Percentiles rank a stretch among this genome's conserved stretches.
Evolutionary conservation across 2,888 invertebrate genomes (phyloP).

Genomic region (Priocnemis perturbator): DNA sequence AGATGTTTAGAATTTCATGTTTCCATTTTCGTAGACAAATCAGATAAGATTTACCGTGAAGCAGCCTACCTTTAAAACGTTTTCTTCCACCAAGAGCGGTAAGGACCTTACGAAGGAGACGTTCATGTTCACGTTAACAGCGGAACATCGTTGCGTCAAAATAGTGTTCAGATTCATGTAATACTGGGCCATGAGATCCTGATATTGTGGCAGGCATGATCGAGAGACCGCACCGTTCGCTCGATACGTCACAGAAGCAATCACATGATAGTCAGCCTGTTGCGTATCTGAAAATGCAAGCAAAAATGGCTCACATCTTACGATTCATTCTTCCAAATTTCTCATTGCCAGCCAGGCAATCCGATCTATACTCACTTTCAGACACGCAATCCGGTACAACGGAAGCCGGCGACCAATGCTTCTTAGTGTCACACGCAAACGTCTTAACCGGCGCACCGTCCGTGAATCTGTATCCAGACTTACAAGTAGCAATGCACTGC

Average conservation of each 20-base stretch:
- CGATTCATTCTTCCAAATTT: conserved; percentile 83
- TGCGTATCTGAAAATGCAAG: conserved; percentile 83
- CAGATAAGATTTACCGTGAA: too few species aligned
- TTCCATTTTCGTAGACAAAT: background rate
- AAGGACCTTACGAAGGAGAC: conserved; percentile 91
- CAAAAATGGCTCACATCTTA: background rate
- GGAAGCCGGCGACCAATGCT: conserved; percentile 90
- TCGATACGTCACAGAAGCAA: conserved; percentile 89
- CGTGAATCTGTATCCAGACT: conserved; percentile 91
- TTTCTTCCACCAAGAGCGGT: conserved; percentile 89
- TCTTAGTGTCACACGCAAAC: conserved; percentile 88
- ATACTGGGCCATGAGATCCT: conserved; percentile 88
- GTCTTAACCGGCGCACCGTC: conserved; percentile 93
- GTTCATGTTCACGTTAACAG: conserved; percentile 95
- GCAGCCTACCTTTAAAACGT: conserved; percentile 82
- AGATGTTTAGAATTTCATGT: conserved; percentile 28
- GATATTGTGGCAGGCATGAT: conserved; percentile 89
- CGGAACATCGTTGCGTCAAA: conserved; percentile 93
- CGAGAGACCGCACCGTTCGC: conserved; percentile 93
- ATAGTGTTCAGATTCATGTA: conserved; percentile 87
- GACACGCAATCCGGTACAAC: conserved; percentile 97
- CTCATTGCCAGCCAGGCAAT: conserved; percentile 97
- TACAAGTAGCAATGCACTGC: conserved; percentile 93
- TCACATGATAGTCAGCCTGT: conserved; percentile 95
- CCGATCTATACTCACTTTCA: conserved; percentile 88